A percentile compares a stretch with the other conserved stretches of the same genome.
phyloP scores from a whole-genome alignment of 2,888 invertebrate species.

The Xanthostigma xanthostigma region DNA sequence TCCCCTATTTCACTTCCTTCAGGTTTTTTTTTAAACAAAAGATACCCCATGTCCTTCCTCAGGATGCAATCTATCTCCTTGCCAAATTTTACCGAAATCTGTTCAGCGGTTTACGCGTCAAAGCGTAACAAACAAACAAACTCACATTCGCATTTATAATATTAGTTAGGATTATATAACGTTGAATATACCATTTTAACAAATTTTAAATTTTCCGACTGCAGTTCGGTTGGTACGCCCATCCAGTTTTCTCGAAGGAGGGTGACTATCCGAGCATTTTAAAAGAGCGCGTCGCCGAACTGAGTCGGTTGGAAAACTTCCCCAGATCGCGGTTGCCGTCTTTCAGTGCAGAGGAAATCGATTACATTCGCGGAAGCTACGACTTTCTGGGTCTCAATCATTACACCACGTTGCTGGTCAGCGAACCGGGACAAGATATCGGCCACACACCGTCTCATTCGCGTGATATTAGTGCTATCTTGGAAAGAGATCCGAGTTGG shows the following conservation, averaged over 20 bases:
- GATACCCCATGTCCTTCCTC: too few species aligned
- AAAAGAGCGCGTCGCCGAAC: conserved; percentile 27
- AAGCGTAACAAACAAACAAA: too few species aligned
- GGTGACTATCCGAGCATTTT: conserved; percentile 38
- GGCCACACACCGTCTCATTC: neutral
- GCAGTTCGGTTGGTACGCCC: conserved; percentile 30
- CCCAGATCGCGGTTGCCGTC: conserved; percentile 29
- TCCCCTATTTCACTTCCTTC: too few species aligned
- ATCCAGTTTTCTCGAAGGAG: conserved; percentile 30
- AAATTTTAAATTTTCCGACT: conserved; percentile 11
- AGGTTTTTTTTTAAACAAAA: too few species aligned
- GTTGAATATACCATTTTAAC: neutral
- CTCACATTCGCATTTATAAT: too few species aligned
- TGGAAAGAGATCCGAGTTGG: conserved; percentile 29
- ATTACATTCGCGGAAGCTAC: conserved; percentile 30
- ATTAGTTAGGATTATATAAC: too few species aligned
- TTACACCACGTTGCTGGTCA: conserved; percentile 36
- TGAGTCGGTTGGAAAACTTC: conserved; percentile 29
- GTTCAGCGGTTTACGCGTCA: too few species aligned
- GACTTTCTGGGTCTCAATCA: conserved; percentile 55
- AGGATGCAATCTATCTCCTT: too few species aligned
- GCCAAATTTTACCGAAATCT: too few species aligned
- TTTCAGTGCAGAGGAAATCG: conserved; percentile 28
- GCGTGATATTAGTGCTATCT: conserved; percentile 25
- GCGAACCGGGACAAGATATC: conserved; percentile 18